Base-by-base conservation (phyloP, 2,888 invertebrate species). In the Meiosimyza platycephala region DNA sequence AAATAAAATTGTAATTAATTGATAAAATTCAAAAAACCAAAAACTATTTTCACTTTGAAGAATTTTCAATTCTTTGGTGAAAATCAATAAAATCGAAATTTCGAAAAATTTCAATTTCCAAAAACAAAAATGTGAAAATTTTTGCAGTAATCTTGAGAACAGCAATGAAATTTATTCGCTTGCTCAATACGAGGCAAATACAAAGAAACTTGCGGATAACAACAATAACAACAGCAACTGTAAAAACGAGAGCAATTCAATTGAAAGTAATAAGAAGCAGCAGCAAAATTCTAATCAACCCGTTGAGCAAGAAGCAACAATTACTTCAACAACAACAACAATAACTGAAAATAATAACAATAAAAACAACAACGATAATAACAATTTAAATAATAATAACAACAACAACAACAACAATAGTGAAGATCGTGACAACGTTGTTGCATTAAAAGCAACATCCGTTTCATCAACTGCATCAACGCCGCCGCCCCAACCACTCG, bases 111-210 rank as follows among this genome's bases (percentile, higher is more conserved):
- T 22, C 22, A 22, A 22, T 22, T 22, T 22, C 22, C 22, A 22
- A 22, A 22, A 40, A 71, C n/a, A 73, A 73, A 67, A 59, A 71
- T 16, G 72, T 75, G 75, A 78, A 80, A 79, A 80, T 81, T 80
- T 79, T 86, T 87, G 76, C 85, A 88, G 88, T 85, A 85, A 87
- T 81, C 84, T 88, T 84, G 88, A 88, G 81, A 87, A 87, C 81
- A 84, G 86, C 83, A 80, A 86, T 87, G 88, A 87, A 83, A 87
- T 88, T 80, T 88, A 87, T 82, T 87, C 87, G 79, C 84, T 85
- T 83, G 85, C 84, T 79, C 88, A 88, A 84, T 85, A 85, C 83
- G 87, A 87, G 82, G 88, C 87, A 83, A 83, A 81, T 79, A 80
- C 80, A 77, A 74, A 77, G 75, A 77, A 81, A 78, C 74, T 81